Base-by-base conservation (phyloP, 2,888 invertebrate genomes). In the Eupeodes latifasciatus region DNA sequence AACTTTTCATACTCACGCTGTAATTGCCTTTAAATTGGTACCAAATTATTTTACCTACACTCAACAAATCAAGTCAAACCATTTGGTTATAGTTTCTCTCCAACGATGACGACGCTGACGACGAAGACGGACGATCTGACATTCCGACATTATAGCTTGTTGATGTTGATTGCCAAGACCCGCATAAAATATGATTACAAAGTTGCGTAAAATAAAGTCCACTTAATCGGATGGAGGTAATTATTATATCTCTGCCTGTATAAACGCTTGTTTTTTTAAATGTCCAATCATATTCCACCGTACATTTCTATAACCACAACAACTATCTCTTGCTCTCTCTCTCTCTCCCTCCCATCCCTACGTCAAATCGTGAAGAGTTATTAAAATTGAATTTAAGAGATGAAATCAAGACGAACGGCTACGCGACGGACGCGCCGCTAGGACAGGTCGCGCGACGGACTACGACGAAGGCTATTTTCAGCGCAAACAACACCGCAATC, bases 381-480 rank as follows among this genome's bases (percentile, higher is more conserved):
- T 88, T 88, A 88, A 88, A 88, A 88, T 72, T 85, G 69, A 84
- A 88, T 84, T 88, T 85, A 81, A 81, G 77, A 81, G 76, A 84
- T 81, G 87, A 77, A 83, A 83, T 80, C 79, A 76, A 61, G 19
- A 62, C n/a, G 53, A 53, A 16, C 53, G 53, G n/a, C 5, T 4
- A 9, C 14, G 53, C 27, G 27, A 27, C 27, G 27, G 3, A 27
- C 27, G 27, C 27, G 3, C 2, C 27, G 2, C 27, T 27, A 27
- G 27, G 27, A 27, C 27, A 27, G 27, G 40, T 4, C 14, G 53
- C 27, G 27, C 27, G 27, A 27, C 27, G 27, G 27, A 27, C 27
- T 27, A 14, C 51, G 40, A 51, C 14, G 75, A 72, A 87, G 36
- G 62, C 40, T 51, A 83, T 62, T 62, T 66, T 10, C 47, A 66